Evolutionary conservation across 2,113 vertebrate species (phyloP).

Genomic region (Sarotherodon lohbergeri): DNA sequence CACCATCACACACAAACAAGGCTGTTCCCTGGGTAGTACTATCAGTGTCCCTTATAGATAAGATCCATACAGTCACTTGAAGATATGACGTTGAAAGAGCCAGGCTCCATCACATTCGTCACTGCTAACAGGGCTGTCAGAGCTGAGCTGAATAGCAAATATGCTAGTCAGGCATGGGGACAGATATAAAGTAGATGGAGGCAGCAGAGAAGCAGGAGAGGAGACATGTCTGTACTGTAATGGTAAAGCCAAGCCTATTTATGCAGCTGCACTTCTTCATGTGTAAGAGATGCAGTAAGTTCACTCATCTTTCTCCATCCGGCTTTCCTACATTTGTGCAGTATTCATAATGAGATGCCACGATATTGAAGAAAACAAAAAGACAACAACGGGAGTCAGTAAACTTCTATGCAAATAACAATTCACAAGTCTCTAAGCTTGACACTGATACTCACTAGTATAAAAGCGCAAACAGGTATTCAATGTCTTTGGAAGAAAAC

Average conservation of each 20-base stretch:
- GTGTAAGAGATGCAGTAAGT: neutral
- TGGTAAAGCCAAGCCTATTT: slow-evolving; percentile 13
- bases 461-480: neutral
- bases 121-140: slow-evolving; percentile 29
- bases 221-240: neutral
- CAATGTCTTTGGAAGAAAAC: neutral
- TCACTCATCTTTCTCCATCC: neutral
- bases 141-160: slow-evolving; percentile 51
- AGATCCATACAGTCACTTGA: slow-evolving; percentile 5
- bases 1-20: neutral
- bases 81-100: slow-evolving; percentile 30
- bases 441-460: neutral
- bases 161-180: neutral
- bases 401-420: neutral
- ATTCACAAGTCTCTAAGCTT: neutral
- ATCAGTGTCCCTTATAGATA: neutral
- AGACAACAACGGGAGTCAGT: neutral
- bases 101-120: slow-evolving; percentile 21
- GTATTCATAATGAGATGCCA: neutral
- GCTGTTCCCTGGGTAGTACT: neutral
- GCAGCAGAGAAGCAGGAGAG: neutral
- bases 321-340: neutral
- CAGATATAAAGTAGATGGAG: neutral
- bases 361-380: neutral
- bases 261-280: slow-evolving; percentile 29